Evolutionary conservation across 2,113 vertebrate genomes (phyloP).

Genomic region (Crotalus tigris): DNA sequence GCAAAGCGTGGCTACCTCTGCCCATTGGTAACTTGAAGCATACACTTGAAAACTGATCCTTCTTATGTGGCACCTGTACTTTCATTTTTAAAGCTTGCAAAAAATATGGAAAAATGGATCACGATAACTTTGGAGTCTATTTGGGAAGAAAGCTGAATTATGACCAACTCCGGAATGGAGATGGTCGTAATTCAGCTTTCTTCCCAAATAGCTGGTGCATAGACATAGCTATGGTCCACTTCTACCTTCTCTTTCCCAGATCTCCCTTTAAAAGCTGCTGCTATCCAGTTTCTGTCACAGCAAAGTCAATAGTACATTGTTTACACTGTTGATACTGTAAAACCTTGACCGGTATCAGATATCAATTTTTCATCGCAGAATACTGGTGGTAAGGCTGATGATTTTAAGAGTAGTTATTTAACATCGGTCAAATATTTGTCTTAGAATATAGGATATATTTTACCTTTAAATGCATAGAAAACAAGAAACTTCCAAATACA

Average conservation of each 20-base stretch:
- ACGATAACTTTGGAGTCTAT: not conserved
- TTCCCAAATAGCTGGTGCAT: not conserved
- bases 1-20: not conserved
- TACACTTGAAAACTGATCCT: not conserved
- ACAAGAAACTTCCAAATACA: too few species aligned
- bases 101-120: too few species aligned
- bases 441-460: too few species aligned
- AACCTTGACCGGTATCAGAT: not conserved
- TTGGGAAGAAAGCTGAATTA: not conserved
- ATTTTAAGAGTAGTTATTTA: not conserved
- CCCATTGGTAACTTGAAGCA: not conserved
- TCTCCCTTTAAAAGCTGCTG: not conserved
- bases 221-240: conserved; percentile 31
- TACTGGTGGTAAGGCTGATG: not conserved
- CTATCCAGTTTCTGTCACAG: not conserved
- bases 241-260: not conserved
- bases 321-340: not conserved
- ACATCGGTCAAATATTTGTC: too few species aligned
- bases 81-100: not conserved
- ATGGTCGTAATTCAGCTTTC: too few species aligned
- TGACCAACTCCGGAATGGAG: not conserved
- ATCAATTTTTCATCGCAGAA: not conserved
- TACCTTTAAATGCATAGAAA: too few species aligned
- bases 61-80: not conserved
- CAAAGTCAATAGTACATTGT: not conserved